Conservation (phyloP, 2,888 invertebrate species). For the Tineola bisselliella region DNA sequence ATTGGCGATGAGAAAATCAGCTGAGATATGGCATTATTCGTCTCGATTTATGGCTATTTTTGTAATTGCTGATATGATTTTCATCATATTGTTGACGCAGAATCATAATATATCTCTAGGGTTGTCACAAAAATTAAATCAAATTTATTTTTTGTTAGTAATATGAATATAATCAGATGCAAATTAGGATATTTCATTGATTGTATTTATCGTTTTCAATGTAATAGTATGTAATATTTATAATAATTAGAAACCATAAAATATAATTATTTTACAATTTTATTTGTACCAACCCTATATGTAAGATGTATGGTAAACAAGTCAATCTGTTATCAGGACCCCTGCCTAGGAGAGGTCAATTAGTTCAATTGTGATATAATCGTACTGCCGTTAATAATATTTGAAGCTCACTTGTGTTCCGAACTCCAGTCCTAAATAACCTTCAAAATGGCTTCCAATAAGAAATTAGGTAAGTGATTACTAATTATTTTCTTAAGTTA, state of each 20-base stretch:
- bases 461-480: conserved; percentile 54
- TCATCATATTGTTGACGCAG: conserved; percentile 17
- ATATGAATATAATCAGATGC: too few relatives aligned
- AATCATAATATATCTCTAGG: not conserved
- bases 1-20: not conserved
- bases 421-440: conserved; percentile 23
- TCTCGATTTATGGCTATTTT: not conserved
- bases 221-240: too few relatives aligned
- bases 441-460: conserved; percentile 46
- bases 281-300: conserved; percentile 29
- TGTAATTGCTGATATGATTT: conserved; percentile 14
- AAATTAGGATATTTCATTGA: too few relatives aligned
- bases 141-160: not conserved
- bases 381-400: not conserved
- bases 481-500: too few relatives aligned
- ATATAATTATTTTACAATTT: not conserved
- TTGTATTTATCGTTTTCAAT: too few relatives aligned
- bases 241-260: too few relatives aligned
- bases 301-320: conserved; percentile 30
- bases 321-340: conserved; percentile 51
- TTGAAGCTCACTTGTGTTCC: not conserved
- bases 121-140: conserved; percentile 7
- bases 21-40: not conserved
- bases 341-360: conserved; percentile 47
- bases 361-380: conserved; percentile 8